Percentiles rank a stretch among this genome's conserved stretches.
These are phyloP conservation scores for Lycaon pictus DNA, from an alignment of 2,113 vertebrate species.

Conservation along the genomic window DNA sequence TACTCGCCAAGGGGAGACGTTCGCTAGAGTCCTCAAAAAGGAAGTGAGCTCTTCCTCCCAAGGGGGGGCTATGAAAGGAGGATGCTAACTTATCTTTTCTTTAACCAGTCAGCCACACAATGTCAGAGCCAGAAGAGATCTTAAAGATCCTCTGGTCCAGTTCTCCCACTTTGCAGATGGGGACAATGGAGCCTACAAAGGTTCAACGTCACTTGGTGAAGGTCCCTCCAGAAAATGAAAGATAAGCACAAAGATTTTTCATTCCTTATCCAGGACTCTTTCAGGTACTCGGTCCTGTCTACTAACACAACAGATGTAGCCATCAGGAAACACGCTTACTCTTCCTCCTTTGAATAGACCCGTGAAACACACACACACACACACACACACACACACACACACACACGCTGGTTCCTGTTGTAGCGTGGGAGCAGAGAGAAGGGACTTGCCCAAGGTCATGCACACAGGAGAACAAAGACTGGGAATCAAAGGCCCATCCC, in stretches of 20 bases:
- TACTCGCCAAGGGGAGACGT: background rate
- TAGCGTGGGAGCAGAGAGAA: background rate
- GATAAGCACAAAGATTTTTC: background rate
- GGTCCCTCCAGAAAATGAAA: background rate
- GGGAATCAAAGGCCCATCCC: background rate
- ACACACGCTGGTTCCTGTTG: background rate
- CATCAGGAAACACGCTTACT: background rate
- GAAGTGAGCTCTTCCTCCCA: background rate
- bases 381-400: too few species aligned
- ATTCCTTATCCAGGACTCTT: background rate
- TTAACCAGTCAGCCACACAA: background rate
- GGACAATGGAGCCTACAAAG: background rate
- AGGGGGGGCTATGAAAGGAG: background rate
- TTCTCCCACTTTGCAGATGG: slow-evolving; percentile 8
- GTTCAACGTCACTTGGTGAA: background rate
- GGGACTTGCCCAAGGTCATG: slow-evolving; percentile 5
- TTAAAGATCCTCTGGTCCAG: background rate
- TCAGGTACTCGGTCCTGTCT: background rate
- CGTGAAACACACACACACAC: background rate
- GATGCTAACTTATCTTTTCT: background rate
- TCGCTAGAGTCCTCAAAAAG: background rate
- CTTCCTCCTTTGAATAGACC: background rate
- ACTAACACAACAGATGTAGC: background rate
- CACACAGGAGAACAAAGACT: background rate
- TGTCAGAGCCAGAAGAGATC: background rate